Evolutionary conservation across 1,140 invertebrate species (phyloP).

Genomic region (Platorchestia sp.): DNA sequence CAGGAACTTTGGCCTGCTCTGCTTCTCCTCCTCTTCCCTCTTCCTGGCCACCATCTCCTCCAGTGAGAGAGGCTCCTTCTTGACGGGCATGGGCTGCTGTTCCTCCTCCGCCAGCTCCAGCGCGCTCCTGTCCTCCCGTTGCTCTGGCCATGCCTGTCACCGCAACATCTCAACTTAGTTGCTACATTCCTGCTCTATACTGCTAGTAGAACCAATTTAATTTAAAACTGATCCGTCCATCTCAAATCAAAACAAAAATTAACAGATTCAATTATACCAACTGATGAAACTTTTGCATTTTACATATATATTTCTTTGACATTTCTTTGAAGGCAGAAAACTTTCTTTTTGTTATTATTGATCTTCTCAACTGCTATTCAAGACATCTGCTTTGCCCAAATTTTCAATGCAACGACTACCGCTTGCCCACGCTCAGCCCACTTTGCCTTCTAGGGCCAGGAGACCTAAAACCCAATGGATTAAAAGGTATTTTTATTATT

Average conservation of each 20-base stretch:
- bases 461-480: too few relatives aligned
- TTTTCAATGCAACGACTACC: too few relatives aligned
- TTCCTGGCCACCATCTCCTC: constrained; percentile 97
- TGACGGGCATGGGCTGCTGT: constrained; percentile 57
- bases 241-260: neutral
- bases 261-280: too few relatives aligned
- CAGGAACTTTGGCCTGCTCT: constrained; percentile 95
- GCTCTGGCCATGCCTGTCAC: constrained; percentile 2
- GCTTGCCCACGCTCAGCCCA: too few relatives aligned
- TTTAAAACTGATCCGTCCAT: neutral
- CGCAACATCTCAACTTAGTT: neutral
- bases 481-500: too few relatives aligned
- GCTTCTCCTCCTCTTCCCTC: constrained; percentile 94
- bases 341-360: too few relatives aligned
- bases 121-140: constrained; percentile 66
- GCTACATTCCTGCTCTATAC: neutral
- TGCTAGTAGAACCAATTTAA: neutral
- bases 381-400: too few relatives aligned
- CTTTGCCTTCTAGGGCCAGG: too few relatives aligned
- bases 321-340: too few relatives aligned
- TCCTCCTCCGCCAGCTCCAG: constrained; percentile 69
- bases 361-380: too few relatives aligned
- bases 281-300: too few relatives aligned
- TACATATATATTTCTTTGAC: too few relatives aligned
- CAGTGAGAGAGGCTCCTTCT: constrained; percentile 90